Evolutionary conservation across 2,113 vertebrate genomes (phyloP).

Genomic region (Hippopotamus amphibius): DNA sequence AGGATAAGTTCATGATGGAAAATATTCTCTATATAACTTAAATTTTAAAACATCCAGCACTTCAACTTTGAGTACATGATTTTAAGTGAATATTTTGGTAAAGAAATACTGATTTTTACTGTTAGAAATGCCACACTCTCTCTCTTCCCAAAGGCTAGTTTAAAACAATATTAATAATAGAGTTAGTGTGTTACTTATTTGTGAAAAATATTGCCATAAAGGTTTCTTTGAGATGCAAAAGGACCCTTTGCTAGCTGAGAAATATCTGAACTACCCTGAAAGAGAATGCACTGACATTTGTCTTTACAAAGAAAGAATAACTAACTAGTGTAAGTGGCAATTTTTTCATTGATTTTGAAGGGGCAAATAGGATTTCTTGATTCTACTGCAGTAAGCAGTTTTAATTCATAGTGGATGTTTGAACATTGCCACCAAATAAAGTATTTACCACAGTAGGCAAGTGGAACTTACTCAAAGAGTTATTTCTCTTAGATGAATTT

Average conservation of each 20-base stretch:
- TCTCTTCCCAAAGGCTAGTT: constrained; percentile 5
- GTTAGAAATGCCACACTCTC: constrained; percentile 47
- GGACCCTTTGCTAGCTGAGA: neutral
- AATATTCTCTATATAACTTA: neutral
- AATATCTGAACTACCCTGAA: constrained; percentile 30
- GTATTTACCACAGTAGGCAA: constrained; percentile 50
- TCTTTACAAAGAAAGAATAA: constrained; percentile 36
- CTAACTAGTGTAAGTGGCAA: neutral
- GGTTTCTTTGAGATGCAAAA: constrained; percentile 40
- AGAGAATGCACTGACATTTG: constrained; percentile 15
- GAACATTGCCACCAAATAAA: constrained; percentile 51
- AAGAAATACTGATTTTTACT: constrained; percentile 57
- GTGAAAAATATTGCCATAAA: constrained; percentile 9
- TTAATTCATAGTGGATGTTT: constrained; percentile 53
- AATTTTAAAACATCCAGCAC: neutral
- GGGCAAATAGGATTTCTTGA: constrained; percentile 31
- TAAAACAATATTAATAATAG: constrained; percentile 34
- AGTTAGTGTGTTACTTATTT: neutral
- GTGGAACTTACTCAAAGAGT: neutral
- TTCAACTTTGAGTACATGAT: neutral
- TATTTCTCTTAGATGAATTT: constrained; percentile 60
- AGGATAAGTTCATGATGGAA: neutral
- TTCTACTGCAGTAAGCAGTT: constrained; percentile 44
- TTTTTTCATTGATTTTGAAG: constrained; percentile 66
- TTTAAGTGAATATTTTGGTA: constrained; percentile 49